A percentile compares a stretch with the other conserved stretches of the same genome.
These are phyloP conservation scores for Xiphias gladius DNA, from an alignment of 2,113 vertebrate species.

Conservation along the genomic window DNA sequence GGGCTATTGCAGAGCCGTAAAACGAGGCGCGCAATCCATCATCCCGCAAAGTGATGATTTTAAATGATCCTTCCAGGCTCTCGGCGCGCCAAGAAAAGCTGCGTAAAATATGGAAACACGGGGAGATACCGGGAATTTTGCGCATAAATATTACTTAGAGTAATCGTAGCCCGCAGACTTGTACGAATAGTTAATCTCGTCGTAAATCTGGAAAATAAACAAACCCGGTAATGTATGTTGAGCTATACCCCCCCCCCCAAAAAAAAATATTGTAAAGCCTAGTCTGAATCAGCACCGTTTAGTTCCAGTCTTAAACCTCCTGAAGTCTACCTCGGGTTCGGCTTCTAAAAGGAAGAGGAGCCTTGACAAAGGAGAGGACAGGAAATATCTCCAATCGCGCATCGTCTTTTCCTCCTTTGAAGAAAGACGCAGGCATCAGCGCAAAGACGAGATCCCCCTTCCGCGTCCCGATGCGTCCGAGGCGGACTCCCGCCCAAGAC, in stretches of 20 bases:
- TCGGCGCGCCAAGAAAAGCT: conserved; percentile 68
- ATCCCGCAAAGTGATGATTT: conserved; percentile 87
- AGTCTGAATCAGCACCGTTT: conserved; percentile 24
- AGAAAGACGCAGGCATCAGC: conserved; percentile 14
- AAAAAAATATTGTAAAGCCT: background rate
- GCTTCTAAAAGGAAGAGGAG: conserved; percentile 38
- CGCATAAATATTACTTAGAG: background rate
- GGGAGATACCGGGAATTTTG: background rate
- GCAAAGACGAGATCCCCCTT: conserved; percentile 29
- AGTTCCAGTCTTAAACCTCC: conserved; percentile 11
- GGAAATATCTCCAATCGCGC: conserved; percentile 60
- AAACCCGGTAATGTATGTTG: background rate
- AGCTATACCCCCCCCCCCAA: background rate
- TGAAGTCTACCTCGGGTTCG: conserved; percentile 44
- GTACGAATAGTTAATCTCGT: background rate
- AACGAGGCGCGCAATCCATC: conserved; percentile 93
- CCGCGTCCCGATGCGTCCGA: conserved; percentile 43
- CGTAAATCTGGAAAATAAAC: conserved; percentile 22
- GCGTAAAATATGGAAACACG: background rate
- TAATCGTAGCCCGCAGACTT: background rate
- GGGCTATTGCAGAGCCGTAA: conserved; percentile 95
- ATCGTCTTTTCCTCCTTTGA: conserved; percentile 18
- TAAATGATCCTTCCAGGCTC: conserved; percentile 87
- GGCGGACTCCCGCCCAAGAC: conserved; percentile 15
- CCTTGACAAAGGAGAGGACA: background rate